A percentile compares a stretch with the other conserved stretches of the same genome.
These are phyloP conservation scores for Spea multiplicata DNA, from an alignment of 2,113 vertebrate genomes.

Conservation along the genomic window DNA sequence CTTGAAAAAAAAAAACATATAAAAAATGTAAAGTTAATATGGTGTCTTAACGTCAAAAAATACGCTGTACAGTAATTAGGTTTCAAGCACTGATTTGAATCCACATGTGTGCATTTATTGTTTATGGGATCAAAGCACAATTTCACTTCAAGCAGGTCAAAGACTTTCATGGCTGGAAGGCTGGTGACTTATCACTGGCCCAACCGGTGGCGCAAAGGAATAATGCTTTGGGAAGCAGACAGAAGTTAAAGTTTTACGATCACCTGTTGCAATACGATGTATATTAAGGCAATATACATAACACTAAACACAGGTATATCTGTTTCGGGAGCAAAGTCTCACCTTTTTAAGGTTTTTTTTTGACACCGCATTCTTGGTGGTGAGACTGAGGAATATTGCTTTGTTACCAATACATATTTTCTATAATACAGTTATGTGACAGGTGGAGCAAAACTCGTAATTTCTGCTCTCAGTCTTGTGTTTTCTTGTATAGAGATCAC, in stretches of 20 bases:
- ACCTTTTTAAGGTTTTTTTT: background rate
- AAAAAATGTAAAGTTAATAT: constrained; percentile 54
- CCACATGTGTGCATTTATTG: constrained; percentile 65
- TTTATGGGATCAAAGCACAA: constrained; percentile 76
- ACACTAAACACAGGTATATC: constrained; percentile 43
- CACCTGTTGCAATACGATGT: constrained; percentile 14
- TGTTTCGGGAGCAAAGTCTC: constrained; percentile 1
- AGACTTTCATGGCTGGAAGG: background rate
- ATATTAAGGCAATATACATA: constrained; percentile 49
- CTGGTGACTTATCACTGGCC: constrained; percentile 8
- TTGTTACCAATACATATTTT: background rate
- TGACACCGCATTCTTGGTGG: background rate
- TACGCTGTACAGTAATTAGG: constrained; percentile 56
- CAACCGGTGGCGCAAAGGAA: constrained; percentile 50
- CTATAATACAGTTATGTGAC: constrained; percentile 2
- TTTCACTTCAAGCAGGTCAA: constrained; percentile 51
- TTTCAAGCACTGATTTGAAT: constrained; percentile 65
- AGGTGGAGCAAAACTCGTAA: background rate
- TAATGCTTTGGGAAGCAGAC: constrained; percentile 4
- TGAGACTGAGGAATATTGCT: background rate
- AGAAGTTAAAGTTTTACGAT: background rate
- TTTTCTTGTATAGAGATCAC: background rate
- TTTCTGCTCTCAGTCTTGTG: background rate
- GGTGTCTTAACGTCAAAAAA: constrained; percentile 62
- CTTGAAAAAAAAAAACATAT: constrained; percentile 25